Conservation (phyloP, 2,113 vertebrate species). For the Prolemur simus region DNA sequence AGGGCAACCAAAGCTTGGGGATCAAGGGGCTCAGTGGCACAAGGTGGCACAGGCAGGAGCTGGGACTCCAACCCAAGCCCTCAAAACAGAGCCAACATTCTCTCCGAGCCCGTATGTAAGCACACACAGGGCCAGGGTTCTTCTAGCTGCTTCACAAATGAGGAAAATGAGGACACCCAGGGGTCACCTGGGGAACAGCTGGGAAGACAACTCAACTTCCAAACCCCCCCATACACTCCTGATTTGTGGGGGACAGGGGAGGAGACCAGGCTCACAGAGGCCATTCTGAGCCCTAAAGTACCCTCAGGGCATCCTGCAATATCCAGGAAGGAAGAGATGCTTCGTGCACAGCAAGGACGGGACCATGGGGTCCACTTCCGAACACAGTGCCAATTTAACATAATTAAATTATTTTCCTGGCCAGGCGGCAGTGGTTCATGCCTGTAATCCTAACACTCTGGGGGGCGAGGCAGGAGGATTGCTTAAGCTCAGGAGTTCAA, state of each 20-base stretch:
- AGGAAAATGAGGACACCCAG: neutral
- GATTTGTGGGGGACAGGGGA: neutral
- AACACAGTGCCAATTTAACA: neutral
- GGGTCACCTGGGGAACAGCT: neutral
- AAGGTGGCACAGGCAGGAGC: neutral
- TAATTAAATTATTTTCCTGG: neutral
- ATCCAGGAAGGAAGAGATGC: neutral
- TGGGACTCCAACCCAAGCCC: neutral
- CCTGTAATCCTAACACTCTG: no score
- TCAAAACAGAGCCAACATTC: neutral
- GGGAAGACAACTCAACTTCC: neutral
- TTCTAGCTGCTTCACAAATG: neutral
- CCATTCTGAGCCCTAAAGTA: neutral
- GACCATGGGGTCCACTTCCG: neutral
- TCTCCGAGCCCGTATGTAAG: neutral
- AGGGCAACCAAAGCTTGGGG: neutral
- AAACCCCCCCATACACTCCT: neutral
- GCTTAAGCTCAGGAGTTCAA: no score
- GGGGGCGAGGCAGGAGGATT: no score
- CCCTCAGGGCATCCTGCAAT: neutral
- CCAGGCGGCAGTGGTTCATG: no score
- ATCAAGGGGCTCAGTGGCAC: neutral
- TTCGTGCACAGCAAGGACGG: neutral
- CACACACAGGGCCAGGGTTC: neutral
- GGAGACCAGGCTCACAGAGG: no score